Base-by-base conservation (phyloP, 2,113 vertebrate genomes). In the Alethe diademata region DNA sequence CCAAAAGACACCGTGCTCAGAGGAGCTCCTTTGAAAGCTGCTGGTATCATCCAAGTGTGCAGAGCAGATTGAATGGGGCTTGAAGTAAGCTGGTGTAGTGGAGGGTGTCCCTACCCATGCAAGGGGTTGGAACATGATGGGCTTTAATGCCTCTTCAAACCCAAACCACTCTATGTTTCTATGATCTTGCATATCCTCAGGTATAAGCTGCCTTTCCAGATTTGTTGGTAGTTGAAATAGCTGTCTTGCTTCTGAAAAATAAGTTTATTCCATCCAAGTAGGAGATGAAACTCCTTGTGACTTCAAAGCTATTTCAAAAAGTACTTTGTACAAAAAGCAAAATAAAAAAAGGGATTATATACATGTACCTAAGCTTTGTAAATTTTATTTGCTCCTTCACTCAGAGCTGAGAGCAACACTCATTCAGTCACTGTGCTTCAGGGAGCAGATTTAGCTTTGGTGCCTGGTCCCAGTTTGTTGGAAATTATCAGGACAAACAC, bases 1-100 rank as follows among this genome's bases (percentile, higher is more conserved):
- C 47, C 25, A 24, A 23, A 56, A 20, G 20, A 6, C 12, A 7
- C 33, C 0, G 1, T 31, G 8, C n/a, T 90, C 3, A 1, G n/a
- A 72, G 65, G 16, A 16, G 17, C 14, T 71, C 26, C 31, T 84
- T 42, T 56, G 57, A 15, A 86, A 86, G 14, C 33, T 5, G 0
- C 18, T 40, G 40, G 13, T 50, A 2, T 61, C 40, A 67, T 19
- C 14, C 2, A 11, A 17, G 18, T 42, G 6, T 9, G 7, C 48
- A 48, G 24, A 35, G 42, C 35, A 36, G 10, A 11, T 0, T 61
- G 35, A 26, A 36, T 33, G 25, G 64, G 42, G 14, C 47, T 83
- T 36, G 42, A 26, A 76, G 54, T 19, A 48, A 36, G 5, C 22
- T 76, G 48, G 6, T 48, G 25, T 62, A 9, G 42, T 70, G 64